Evolutionary conservation across 2,888 invertebrate genomes (phyloP).

Genomic region (Heterodera filipjevi): DNA sequence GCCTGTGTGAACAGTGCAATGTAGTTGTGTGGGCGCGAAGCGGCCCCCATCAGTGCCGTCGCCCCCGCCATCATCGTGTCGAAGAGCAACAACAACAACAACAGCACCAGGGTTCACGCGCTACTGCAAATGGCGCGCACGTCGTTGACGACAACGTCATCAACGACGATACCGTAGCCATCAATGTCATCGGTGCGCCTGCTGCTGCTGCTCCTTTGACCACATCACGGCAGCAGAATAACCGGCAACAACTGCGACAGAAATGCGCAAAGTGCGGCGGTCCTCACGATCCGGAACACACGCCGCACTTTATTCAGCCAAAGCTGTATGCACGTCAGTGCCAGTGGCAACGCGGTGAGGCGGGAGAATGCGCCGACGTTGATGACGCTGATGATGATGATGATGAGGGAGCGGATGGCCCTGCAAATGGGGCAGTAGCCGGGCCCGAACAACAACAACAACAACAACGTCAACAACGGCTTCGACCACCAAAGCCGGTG

Average conservation of each 20-base stretch:
- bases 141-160: no score
- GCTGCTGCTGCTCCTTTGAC: no score
- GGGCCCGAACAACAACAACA: no score
- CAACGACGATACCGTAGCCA: not conserved
- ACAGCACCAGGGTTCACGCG: no score
- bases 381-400: not conserved
- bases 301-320: not conserved
- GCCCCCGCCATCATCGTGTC: not conserved
- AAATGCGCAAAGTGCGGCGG: not conserved
- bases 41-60: not conserved
- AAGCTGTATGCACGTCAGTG: not conserved
- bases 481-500: not conserved
- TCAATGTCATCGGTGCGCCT: not conserved
- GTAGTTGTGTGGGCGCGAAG: not conserved
- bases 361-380: not conserved
- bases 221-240: no score
- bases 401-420: not conserved
- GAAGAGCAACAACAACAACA: not conserved
- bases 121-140: no score
- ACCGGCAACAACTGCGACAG: not conserved
- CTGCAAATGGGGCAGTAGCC: not conserved
- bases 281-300: not conserved
- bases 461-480: no score
- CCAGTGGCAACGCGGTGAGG: not conserved
- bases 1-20: not conserved